Evolutionary conservation across 2,113 vertebrate species (phyloP).

Genomic region (Corvus cornix): DNA sequence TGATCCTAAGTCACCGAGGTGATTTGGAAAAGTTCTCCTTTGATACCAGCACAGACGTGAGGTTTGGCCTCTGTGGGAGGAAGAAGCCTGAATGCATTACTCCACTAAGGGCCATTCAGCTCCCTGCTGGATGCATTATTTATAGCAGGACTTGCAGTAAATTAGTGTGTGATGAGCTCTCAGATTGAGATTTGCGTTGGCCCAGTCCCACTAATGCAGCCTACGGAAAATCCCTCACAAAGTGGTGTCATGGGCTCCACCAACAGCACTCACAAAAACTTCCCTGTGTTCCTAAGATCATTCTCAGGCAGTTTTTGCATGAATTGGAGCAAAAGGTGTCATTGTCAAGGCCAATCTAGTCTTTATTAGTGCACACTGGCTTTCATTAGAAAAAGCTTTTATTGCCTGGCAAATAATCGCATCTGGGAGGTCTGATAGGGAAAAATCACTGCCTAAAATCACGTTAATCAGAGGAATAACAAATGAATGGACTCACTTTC

Average conservation of each 20-base stretch:
- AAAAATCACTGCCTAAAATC: not conserved
- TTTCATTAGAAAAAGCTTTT: not conserved
- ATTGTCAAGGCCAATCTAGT: not conserved
- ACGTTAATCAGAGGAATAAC: not conserved
- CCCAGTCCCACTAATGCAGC: not conserved
- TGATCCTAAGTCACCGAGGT: not conserved
- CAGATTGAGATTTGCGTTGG: not conserved
- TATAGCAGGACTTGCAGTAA: conserved; percentile 43
- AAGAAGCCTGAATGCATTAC: conserved; percentile 44
- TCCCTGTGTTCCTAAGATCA: not conserved
- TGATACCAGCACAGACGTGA: not conserved
- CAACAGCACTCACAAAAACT: not conserved
- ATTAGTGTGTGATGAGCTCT: conserved; percentile 52
- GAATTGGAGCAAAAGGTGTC: not conserved
- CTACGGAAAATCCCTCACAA: not conserved
- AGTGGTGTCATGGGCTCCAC: not conserved
- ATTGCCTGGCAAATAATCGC: not conserved
- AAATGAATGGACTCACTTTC: not conserved
- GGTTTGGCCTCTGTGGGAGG: not conserved
- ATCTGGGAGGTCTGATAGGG: not conserved
- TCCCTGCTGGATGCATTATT: conserved; percentile 61
- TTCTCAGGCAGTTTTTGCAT: not conserved
- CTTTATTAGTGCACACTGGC: not conserved
- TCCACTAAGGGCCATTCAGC: not conserved
- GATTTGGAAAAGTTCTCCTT: not conserved